phyloP scores from a whole-genome alignment of 2,888 invertebrate species.

The Anthrax anthrax region DNA sequence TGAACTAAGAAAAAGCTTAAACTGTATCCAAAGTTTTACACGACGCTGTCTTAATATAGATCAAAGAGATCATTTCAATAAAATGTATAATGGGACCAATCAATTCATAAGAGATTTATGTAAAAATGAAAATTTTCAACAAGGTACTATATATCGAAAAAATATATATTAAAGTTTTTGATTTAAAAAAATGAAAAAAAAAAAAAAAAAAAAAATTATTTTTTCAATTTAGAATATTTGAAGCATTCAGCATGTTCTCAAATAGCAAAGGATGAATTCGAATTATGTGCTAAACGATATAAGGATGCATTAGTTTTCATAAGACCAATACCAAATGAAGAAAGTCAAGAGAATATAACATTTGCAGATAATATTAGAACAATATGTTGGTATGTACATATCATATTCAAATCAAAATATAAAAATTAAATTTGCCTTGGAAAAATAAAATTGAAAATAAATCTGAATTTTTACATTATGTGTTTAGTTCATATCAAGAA shows the following conservation, averaged over 20 bases:
- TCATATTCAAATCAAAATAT: too few species aligned
- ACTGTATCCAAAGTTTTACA: slow-evolving; percentile 66
- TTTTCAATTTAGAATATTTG: slow-evolving; percentile 43
- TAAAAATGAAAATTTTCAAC: slow-evolving; percentile 59
- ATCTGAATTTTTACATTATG: slow-evolving; percentile 25
- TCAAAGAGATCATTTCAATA: slow-evolving; percentile 58
- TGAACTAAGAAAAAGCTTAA: slow-evolving; percentile 55
- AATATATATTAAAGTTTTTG: slow-evolving; percentile 1
- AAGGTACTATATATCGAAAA: too few species aligned
- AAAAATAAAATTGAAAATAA: too few species aligned
- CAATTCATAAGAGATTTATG: slow-evolving; percentile 65
- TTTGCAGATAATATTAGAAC: slow-evolving; percentile 30
- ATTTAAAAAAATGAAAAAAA: too few species aligned
- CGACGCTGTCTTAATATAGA: slow-evolving; percentile 58
- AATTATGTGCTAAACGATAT: slow-evolving; percentile 57
- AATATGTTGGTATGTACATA: slow-evolving; percentile 30
- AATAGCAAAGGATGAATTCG: slow-evolving; percentile 55
- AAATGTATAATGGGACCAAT: slow-evolving; percentile 52
- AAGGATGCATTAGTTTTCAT: slow-evolving; percentile 52
- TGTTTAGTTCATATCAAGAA: slow-evolving; percentile 55
- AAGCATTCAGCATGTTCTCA: slow-evolving; percentile 65
- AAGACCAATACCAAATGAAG: slow-evolving; percentile 26
- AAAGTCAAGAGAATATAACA: slow-evolving; percentile 27
- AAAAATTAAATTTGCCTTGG: too few species aligned
- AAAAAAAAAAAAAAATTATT: too few species aligned